phyloP scores from a whole-genome alignment of 2,888 invertebrate species.

The Hyposoter didymator region DNA sequence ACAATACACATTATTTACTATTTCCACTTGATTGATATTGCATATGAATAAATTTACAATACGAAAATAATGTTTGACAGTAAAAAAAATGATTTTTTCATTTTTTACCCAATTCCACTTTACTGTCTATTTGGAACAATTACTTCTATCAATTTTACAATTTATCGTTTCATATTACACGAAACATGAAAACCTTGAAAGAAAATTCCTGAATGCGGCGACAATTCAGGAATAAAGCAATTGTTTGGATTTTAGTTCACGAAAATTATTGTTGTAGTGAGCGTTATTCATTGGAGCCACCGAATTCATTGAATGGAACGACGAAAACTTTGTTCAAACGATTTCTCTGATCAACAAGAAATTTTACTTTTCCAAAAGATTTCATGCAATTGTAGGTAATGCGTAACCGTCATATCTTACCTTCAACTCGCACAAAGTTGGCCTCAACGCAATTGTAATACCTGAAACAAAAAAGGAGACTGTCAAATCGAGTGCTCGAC shows the following conservation, averaged over 20 bases:
- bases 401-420: constrained; percentile 72
- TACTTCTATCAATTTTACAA: not conserved
- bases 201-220: not conserved
- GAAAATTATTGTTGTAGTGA: too few species aligned
- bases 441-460: constrained; percentile 75
- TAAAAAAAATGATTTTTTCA: not conserved
- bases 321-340: too few species aligned
- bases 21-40: not conserved
- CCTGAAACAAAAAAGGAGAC: constrained; percentile 73
- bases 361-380: too few species aligned
- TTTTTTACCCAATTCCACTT: not conserved
- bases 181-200: not conserved
- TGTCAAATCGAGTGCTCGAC: constrained; percentile 27
- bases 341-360: too few species aligned
- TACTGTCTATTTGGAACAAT: not conserved
- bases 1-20: not conserved
- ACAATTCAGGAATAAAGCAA: too few species aligned
- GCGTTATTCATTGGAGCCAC: too few species aligned
- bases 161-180: not conserved
- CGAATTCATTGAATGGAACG: too few species aligned
- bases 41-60: not conserved
- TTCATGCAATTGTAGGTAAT: not conserved
- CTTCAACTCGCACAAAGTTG: constrained; percentile 77
- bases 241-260: too few species aligned
- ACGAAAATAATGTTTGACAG: not conserved